Evolutionary conservation across 2,113 vertebrate species (phyloP).

Genomic region (Eulacestoma nigropectus): DNA sequence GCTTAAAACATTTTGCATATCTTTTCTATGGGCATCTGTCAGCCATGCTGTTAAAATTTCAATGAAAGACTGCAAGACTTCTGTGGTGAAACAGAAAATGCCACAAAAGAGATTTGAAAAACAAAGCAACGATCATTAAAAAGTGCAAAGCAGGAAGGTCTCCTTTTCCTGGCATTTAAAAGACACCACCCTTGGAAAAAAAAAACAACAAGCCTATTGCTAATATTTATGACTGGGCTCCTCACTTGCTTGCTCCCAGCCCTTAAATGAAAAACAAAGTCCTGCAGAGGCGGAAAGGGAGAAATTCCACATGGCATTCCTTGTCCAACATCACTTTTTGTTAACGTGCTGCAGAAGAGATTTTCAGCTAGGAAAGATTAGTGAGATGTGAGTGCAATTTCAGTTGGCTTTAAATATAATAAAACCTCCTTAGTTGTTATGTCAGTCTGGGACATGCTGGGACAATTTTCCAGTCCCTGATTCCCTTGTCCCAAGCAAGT

Average conservation of each 20-base stretch:
- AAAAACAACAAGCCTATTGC: not conserved
- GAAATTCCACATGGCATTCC: not conserved
- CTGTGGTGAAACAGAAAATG: not conserved
- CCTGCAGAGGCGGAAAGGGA: not conserved
- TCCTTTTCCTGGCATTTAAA: conserved; percentile 74
- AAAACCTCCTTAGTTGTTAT: not conserved
- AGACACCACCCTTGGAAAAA: conserved; percentile 56
- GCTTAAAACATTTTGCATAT: not conserved
- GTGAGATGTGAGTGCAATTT: not conserved
- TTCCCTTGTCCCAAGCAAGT: not conserved
- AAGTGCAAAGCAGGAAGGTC: conserved; percentile 69
- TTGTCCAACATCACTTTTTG: not conserved
- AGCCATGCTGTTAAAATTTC: not conserved
- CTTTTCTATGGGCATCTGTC: conserved; percentile 17
- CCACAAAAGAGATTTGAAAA: conserved; percentile 10
- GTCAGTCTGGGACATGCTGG: not conserved
- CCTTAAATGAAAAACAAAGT: not conserved
- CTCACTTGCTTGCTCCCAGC: not conserved
- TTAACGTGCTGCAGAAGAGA: not conserved
- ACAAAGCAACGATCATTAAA: conserved; percentile 3
- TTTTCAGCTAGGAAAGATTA: not conserved
- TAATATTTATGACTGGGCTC: not conserved
- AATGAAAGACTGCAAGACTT: not conserved
- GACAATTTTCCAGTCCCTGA: not conserved
- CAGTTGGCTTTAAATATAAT: not conserved